Evolutionary conservation across 2,888 invertebrate species (phyloP).

Genomic region (Magallana nippona): DNA sequence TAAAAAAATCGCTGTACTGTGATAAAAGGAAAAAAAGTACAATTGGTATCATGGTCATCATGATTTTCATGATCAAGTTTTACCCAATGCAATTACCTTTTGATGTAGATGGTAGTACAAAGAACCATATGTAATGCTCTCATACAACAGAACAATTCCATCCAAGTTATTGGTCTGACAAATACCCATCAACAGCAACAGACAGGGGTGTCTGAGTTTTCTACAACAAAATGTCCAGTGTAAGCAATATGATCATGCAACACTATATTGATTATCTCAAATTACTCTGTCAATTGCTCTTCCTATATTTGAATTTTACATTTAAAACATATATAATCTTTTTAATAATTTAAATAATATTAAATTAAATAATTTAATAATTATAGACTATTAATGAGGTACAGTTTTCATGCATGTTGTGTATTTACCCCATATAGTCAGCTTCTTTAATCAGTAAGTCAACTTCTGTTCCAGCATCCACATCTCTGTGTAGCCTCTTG

Average conservation of each 20-base stretch:
- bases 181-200: slow-evolving; percentile 80
- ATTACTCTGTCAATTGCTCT: too few species aligned
- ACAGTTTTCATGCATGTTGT: neutral
- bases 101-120: slow-evolving; percentile 79
- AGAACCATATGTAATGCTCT: slow-evolving; percentile 80
- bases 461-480: slow-evolving; percentile 72
- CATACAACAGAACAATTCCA: slow-evolving; percentile 80
- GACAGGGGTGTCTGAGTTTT: slow-evolving; percentile 77
- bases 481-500: slow-evolving; percentile 72
- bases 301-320: too few species aligned
- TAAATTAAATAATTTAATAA: too few species aligned
- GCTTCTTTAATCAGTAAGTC: slow-evolving; percentile 79
- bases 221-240: slow-evolving; percentile 50
- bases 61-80: too few species aligned
- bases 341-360: too few species aligned
- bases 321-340: too few species aligned
- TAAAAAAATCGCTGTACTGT: too few species aligned
- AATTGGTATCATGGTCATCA: neutral
- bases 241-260: too few species aligned
- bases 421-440: slow-evolving; percentile 72
- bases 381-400: too few species aligned
- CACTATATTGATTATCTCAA: too few species aligned
- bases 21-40: too few species aligned
- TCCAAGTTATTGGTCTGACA: slow-evolving; percentile 79
- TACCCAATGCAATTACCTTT: slow-evolving; percentile 62